Conservation (phyloP, 1,140 invertebrate species). For the Diabrotica undecimpunctata region DNA sequence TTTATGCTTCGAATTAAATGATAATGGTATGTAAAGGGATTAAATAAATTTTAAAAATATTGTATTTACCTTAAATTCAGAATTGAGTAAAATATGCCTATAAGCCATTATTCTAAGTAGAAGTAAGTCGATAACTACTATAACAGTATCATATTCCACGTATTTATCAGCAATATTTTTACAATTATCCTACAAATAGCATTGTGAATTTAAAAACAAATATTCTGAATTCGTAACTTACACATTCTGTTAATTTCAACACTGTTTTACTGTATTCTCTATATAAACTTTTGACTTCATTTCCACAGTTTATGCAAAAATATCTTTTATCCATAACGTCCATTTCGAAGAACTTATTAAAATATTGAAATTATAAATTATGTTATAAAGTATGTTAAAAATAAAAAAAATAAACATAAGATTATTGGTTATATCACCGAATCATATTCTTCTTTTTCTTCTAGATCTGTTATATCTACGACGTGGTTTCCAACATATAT, state of each 20-base stretch:
- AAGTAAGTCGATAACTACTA: constrained; percentile 78
- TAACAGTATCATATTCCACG: constrained; percentile 81
- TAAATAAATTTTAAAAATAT: no score
- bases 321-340: constrained; percentile 36
- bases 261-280: constrained; percentile 66
- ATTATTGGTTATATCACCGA: no score
- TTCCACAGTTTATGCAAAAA: constrained; percentile 67
- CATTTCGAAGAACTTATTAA: no score
- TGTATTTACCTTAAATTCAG: constrained; percentile 59
- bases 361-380: no score
- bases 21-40: no score
- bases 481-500: no score
- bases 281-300: constrained; percentile 57
- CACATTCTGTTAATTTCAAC: constrained; percentile 68
- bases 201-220: constrained; percentile 17
- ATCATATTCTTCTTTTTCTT: no score
- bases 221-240: constrained; percentile 50
- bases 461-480: no score
- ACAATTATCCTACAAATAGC: constrained; percentile 63
- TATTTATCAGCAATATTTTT: constrained; percentile 78
- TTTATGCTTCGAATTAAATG: no score
- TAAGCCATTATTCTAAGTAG: constrained; percentile 75
- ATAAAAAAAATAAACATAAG: no score
- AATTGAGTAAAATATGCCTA: constrained; percentile 78
- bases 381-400: no score